Percentiles rank a stretch among this genome's conserved stretches.
Evolutionary conservation across 2,797 vertebrate genomes (phyloP).

Genomic region (Kryptopterus vitreolus): DNA sequence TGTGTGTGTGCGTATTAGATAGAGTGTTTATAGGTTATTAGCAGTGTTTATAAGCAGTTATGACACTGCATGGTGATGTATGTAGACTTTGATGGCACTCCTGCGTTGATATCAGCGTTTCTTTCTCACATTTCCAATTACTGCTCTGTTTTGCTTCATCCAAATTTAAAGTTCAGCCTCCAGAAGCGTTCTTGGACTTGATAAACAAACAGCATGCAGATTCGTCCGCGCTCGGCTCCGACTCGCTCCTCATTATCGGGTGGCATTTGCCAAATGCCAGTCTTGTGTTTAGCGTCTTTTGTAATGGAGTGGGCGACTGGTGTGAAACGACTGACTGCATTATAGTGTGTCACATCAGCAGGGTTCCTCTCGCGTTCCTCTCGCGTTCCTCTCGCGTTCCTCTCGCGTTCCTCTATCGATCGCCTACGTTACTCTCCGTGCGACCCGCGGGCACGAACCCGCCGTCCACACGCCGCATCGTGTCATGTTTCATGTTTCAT

Average conservation of each 20-base stretch:
- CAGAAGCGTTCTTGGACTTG: constrained; percentile 12
- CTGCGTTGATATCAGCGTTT: not conserved
- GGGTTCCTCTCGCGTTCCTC: not conserved
- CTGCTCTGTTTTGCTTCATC: not conserved
- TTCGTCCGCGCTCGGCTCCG: not conserved
- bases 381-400: constrained; percentile 7
- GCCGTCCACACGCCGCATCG: not conserved
- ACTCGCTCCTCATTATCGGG: constrained; percentile 20
- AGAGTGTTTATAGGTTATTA: no score
- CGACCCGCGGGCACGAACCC: not conserved
- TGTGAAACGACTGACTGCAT: constrained; percentile 22
- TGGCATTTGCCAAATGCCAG: constrained; percentile 39
- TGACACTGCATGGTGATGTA: not conserved
- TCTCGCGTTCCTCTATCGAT: constrained; percentile 4
- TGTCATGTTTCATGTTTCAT: not conserved
- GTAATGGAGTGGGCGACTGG: constrained; percentile 28
- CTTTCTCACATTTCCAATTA: constrained; percentile 1
- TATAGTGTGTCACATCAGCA: constrained; percentile 21
- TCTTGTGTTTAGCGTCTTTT: constrained; percentile 27
- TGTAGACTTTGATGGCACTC: not conserved
- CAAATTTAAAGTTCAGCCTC: not conserved
- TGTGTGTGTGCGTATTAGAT: no score
- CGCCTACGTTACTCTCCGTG: constrained; percentile 1
- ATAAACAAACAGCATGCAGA: constrained; percentile 28
- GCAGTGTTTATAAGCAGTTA: not conserved